phyloP scores from a whole-genome alignment of 2,797 vertebrate species.

The Aselliscus stoliczkanus region DNA sequence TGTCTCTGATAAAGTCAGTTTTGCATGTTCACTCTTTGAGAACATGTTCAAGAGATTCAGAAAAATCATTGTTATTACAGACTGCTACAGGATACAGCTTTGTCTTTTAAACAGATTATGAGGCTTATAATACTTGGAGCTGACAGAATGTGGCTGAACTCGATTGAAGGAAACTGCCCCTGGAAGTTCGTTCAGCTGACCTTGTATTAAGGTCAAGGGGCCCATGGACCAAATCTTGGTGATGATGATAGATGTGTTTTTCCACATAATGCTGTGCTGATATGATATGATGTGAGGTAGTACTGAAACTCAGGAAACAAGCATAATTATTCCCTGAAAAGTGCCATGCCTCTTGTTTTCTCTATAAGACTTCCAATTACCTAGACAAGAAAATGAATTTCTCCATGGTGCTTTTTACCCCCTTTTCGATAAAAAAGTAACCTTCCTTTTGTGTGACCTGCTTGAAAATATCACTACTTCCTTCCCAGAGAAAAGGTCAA shows the following conservation, averaged over 20 bases:
- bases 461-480: slow-evolving; percentile 23
- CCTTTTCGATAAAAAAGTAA: slow-evolving; percentile 23
- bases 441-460: slow-evolving; percentile 42
- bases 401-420: not conserved
- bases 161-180: not conserved
- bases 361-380: slow-evolving; percentile 23
- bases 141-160: not conserved
- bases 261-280: not conserved
- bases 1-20: slow-evolving; percentile 53
- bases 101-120: slow-evolving; percentile 4
- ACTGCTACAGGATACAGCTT: not conserved
- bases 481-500: slow-evolving; percentile 23
- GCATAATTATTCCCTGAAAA: slow-evolving; percentile 42
- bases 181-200: not conserved
- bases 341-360: slow-evolving; percentile 44
- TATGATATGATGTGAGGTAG: not conserved
- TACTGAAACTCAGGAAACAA: not conserved
- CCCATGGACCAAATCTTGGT: not conserved
- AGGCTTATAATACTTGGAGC: not conserved
- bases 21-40: slow-evolving; percentile 38
- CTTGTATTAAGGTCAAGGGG: not conserved
- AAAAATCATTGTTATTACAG: slow-evolving; percentile 30
- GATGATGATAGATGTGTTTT: not conserved
- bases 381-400: slow-evolving; percentile 19
- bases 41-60: slow-evolving; percentile 36